A percentile compares a stretch with the other conserved stretches of the same genome.
Conservation (phyloP, 2,113 vertebrate genomes). For the Bubo bubo region DNA sequence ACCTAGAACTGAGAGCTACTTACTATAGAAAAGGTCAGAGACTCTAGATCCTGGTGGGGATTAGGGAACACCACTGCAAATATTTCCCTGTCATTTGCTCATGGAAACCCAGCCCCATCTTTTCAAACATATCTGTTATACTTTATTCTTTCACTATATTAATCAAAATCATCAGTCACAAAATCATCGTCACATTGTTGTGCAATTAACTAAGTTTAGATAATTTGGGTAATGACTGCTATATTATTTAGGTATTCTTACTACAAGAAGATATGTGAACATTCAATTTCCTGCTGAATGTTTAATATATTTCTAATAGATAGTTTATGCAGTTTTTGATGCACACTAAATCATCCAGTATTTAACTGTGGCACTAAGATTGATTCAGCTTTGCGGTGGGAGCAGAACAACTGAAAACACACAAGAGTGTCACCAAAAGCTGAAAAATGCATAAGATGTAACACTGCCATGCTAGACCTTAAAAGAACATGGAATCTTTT, state of each 20-base stretch:
- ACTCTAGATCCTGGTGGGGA: neutral
- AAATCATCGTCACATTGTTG: neutral
- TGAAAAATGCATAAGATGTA: neutral
- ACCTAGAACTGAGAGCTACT: neutral
- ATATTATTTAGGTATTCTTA: constrained; percentile 11
- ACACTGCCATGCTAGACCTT: neutral
- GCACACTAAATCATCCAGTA: constrained; percentile 38
- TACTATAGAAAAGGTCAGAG: neutral
- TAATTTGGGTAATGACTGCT: constrained; percentile 20
- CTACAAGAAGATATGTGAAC: neutral
- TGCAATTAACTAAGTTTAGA: constrained; percentile 26
- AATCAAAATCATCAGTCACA: constrained; percentile 31
- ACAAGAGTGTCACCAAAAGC: neutral
- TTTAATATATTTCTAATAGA: constrained; percentile 41
- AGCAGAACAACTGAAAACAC: neutral
- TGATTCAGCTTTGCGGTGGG: neutral
- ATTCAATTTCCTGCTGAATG: constrained; percentile 10
- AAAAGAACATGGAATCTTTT: neutral
- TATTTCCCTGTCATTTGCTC: neutral
- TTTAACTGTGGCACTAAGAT: constrained; percentile 19
- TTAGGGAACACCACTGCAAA: neutral
- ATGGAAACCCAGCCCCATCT: neutral
- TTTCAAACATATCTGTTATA: neutral
- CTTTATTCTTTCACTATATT: neutral
- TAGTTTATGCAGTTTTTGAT: constrained; percentile 35